These are phyloP conservation scores for Rhagium mordax DNA, from an alignment of 2,888 invertebrate species.

Conservation along the genomic window DNA sequence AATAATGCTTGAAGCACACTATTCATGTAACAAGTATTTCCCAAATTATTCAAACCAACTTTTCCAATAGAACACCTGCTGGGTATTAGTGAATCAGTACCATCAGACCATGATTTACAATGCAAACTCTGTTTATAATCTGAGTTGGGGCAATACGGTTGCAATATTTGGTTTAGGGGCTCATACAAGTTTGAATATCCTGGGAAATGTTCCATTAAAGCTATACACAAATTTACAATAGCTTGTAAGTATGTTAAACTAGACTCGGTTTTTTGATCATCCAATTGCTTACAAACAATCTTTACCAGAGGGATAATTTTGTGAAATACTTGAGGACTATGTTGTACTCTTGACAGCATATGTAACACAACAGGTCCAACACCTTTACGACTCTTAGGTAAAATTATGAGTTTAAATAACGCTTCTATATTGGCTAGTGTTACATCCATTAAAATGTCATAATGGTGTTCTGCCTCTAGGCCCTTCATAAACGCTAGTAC, in stretches of 20 bases:
- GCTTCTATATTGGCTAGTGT: conserved; percentile 75
- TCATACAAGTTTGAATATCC: conserved; percentile 64
- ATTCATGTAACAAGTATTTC: conserved; percentile 93
- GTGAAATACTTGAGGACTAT: conserved; percentile 68
- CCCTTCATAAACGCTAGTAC: conserved; percentile 79
- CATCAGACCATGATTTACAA: conserved; percentile 67
- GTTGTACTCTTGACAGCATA: conserved; percentile 76
- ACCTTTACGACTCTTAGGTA: conserved; percentile 73
- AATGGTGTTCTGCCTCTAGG: conserved; percentile 68
- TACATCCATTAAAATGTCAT: conserved; percentile 73
- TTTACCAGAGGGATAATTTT: conserved; percentile 73
- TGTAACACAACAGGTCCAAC: conserved; percentile 77
- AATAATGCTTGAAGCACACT: conserved; percentile 88
- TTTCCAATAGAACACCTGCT: conserved; percentile 68
- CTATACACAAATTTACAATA: conserved; percentile 75
- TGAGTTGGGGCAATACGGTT: conserved; percentile 60
- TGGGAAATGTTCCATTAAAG: conserved; percentile 72
- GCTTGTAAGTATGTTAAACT: conserved; percentile 72
- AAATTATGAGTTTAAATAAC: conserved; percentile 73
- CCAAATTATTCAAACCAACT: conserved; percentile 86
- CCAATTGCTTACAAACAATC: conserved; percentile 72
- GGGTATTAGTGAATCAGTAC: conserved; percentile 53
- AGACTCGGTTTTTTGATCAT: conserved; percentile 73
- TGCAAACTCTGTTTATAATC: conserved; percentile 63
- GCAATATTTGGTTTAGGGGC: conserved; percentile 62